Conservation (phyloP, 2,113 vertebrate genomes). For the Hoplias malabaricus region DNA sequence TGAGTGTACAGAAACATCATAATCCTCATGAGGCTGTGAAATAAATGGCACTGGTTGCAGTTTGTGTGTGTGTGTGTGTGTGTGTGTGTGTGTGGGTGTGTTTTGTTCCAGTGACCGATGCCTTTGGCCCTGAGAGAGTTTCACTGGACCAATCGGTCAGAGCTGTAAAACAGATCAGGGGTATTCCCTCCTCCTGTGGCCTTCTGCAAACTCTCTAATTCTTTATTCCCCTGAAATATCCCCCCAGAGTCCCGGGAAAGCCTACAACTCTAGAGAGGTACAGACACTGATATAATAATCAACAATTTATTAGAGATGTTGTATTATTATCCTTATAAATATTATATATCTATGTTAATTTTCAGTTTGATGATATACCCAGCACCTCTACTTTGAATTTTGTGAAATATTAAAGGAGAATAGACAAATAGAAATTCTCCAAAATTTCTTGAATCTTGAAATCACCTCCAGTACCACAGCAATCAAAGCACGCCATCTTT, state of each 20-base stretch:
- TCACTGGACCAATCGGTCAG: neutral
- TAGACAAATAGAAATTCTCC: too few relatives aligned
- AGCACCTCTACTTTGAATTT: too few relatives aligned
- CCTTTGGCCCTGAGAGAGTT: constrained; percentile 14
- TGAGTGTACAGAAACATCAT: neutral
- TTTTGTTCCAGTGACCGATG: constrained; percentile 5
- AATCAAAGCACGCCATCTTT: too few relatives aligned
- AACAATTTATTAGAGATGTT: neutral
- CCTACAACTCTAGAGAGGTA: neutral
- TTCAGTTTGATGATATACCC: too few relatives aligned
- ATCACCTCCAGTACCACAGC: too few relatives aligned
- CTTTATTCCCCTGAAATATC: neutral
- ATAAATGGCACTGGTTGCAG: neutral
- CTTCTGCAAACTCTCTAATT: constrained; percentile 1
- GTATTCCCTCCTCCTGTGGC: constrained; percentile 5
- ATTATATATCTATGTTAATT: too few relatives aligned
- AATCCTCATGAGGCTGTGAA: constrained; percentile 15
- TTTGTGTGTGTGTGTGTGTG: neutral
- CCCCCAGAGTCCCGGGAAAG: neutral
- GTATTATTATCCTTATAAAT: too few relatives aligned
- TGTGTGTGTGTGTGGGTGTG: neutral
- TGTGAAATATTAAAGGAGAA: too few relatives aligned
- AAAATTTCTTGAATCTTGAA: too few relatives aligned
- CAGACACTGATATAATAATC: neutral
- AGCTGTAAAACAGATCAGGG: constrained; percentile 2